These are phyloP conservation scores for Callionymus lyra DNA, from an alignment of 2,113 vertebrate genomes.

Conservation along the genomic window DNA sequence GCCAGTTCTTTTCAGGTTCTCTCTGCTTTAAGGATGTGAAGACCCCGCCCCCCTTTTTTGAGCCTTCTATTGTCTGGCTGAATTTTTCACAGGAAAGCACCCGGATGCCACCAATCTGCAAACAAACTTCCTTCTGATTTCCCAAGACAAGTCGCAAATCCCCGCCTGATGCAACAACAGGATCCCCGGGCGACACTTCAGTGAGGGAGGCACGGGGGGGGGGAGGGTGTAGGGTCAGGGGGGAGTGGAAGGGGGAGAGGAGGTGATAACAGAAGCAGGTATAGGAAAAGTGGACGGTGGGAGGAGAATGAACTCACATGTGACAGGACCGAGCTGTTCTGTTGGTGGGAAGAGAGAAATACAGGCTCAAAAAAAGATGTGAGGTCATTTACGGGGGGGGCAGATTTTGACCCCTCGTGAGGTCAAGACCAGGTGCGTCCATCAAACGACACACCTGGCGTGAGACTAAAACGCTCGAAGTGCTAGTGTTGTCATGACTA, in stretches of 20 bases:
- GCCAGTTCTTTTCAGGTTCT: conserved; percentile 18
- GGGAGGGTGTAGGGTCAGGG: conserved; percentile 4
- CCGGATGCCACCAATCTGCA: conserved; percentile 26
- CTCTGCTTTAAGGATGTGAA: background rate
- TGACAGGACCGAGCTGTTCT: conserved; percentile 70
- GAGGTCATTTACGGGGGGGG: conserved; percentile 6
- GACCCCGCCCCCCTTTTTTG: conserved; percentile 8
- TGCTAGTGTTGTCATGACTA: too few relatives aligned
- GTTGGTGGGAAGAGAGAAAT: conserved; percentile 66
- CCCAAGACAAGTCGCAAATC: conserved; percentile 35
- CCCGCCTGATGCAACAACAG: conserved; percentile 25
- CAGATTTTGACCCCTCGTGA: too few relatives aligned
- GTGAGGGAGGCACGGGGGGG: conserved; percentile 6
- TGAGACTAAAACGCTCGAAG: too few relatives aligned
- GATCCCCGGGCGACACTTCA: conserved; percentile 33
- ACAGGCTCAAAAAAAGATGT: conserved; percentile 55
- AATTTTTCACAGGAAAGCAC: conserved; percentile 50
- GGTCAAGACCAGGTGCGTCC: too few relatives aligned
- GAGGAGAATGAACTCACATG: conserved; percentile 71
- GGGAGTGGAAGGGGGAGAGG: conserved; percentile 2
- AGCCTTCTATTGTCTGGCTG: conserved; percentile 57
- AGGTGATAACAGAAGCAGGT: conserved; percentile 40
- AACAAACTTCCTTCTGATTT: conserved; percentile 40
- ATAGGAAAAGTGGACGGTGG: conserved; percentile 42
- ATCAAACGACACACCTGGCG: too few relatives aligned